Conservation (phyloP, 2,113 vertebrate genomes). For the Indicator indicator region DNA sequence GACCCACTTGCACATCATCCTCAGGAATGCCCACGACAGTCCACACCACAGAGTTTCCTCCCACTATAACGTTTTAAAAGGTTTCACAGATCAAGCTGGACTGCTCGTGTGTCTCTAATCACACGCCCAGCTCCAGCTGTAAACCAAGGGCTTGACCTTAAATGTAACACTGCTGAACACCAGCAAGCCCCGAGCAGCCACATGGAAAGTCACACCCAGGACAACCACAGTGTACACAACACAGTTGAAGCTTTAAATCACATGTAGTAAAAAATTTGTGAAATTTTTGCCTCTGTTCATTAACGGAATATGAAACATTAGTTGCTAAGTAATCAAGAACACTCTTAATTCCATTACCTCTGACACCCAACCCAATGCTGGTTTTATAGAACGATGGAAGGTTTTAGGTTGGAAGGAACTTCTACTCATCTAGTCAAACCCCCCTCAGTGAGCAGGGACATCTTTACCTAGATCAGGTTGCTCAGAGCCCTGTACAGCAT, state of each 20-base stretch:
- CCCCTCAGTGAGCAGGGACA: too few species aligned
- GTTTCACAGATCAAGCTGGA: neutral
- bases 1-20: neutral
- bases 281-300: neutral
- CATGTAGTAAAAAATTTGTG: neutral
- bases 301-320: neutral
- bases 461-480: too few species aligned
- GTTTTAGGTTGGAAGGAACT: too few species aligned
- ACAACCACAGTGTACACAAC: rapidly evolving
- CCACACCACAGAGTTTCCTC: neutral
- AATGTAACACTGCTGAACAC: neutral
- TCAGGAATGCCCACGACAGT: neutral
- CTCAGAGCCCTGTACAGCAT: too few species aligned
- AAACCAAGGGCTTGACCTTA: neutral
- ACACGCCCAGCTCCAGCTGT: neutral
- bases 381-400: neutral
- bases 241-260: neutral
- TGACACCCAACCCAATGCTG: neutral
- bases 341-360: neutral
- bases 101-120: neutral
- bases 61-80: neutral
- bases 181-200: rapidly evolving
- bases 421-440: too few species aligned
- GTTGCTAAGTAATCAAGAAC: neutral
- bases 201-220: neutral